Evolutionary conservation across 2,113 vertebrate genomes (phyloP).

Genomic region (Onychostoma macrolepis): DNA sequence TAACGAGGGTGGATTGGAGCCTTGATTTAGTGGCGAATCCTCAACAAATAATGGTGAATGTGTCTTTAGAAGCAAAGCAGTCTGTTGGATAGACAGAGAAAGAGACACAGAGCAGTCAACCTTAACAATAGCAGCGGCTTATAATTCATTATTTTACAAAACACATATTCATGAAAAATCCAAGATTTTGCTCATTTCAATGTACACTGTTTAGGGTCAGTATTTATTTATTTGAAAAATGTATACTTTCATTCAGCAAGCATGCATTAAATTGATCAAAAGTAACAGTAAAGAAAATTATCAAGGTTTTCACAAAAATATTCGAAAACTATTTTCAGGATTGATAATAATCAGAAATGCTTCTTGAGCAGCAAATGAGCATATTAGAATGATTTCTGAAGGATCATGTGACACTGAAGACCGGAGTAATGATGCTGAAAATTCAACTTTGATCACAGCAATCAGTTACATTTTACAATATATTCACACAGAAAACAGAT

Average conservation of each 20-base stretch:
- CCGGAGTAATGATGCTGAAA: neutral
- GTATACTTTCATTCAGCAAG: neutral
- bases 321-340: neutral
- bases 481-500: neutral
- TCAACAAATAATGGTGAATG: constrained; percentile 91
- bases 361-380: neutral
- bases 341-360: neutral
- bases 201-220: neutral
- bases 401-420: neutral
- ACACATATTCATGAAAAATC: neutral
- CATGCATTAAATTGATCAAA: neutral
- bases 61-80: constrained; percentile 94
- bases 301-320: neutral
- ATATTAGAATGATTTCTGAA: neutral
- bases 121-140: neutral
- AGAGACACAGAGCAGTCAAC: neutral
- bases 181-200: neutral
- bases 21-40: constrained; percentile 77
- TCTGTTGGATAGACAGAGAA: constrained; percentile 76
- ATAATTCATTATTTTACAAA: neutral
- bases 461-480: neutral
- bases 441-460: neutral
- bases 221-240: neutral
- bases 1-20: constrained; percentile 77
- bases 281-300: neutral